Percentiles rank a stretch among this genome's conserved stretches.
Evolutionary conservation across 1,140 invertebrate genomes (phyloP).

Genomic region (Bombus waltoni): DNA sequence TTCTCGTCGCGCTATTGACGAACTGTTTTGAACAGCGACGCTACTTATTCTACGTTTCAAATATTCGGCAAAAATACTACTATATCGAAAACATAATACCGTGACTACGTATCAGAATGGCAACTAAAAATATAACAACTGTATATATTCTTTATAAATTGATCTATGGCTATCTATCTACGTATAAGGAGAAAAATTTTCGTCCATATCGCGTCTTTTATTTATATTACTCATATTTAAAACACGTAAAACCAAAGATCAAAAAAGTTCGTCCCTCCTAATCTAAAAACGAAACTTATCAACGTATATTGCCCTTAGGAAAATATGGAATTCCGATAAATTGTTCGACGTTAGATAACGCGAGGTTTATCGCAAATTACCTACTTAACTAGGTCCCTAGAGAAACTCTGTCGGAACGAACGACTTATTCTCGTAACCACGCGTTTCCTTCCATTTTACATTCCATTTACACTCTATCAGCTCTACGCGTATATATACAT

Average conservation of each 20-base stretch:
- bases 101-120: background rate
- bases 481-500: background rate
- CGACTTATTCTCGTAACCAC: too few species aligned
- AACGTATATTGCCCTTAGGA: background rate
- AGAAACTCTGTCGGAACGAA: too few species aligned
- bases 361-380: background rate
- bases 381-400: too few species aligned
- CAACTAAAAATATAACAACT: background rate
- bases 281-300: background rate
- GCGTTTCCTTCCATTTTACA: background rate
- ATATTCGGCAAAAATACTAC: background rate
- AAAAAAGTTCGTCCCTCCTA: background rate
- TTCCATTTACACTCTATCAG: background rate
- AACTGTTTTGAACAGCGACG: background rate
- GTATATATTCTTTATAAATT: background rate
- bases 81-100: too few species aligned
- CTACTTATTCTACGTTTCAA: background rate
- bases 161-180: too few species aligned
- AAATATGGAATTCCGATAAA: background rate
- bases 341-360: background rate
- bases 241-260: background rate
- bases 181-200: too few species aligned
- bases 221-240: too few species aligned
- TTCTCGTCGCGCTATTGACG: conserved; percentile 15
- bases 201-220: too few species aligned